Evolutionary conservation across 2,113 vertebrate species (phyloP).

Genomic region (Saiga tatarica): DNA sequence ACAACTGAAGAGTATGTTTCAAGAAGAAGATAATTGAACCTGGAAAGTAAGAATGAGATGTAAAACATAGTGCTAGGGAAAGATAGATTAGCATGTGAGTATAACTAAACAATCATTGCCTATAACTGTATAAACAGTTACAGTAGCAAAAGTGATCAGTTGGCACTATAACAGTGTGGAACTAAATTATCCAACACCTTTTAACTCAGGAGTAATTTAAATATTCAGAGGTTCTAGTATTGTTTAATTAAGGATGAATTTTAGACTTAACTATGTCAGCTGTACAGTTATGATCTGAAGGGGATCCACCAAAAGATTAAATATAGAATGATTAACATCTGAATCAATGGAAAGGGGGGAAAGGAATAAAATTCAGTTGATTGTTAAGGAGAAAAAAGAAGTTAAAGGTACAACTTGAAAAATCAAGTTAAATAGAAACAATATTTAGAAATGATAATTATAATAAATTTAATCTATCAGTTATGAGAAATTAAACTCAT

Average conservation of each 20-base stretch:
- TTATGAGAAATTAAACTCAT: conserved; percentile 5
- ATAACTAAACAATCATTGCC: background rate
- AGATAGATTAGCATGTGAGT: background rate
- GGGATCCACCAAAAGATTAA: conserved; percentile 6
- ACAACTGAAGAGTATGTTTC: conserved; percentile 19
- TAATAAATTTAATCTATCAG: background rate
- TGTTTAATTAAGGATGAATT: conserved; percentile 26
- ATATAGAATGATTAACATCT: background rate
- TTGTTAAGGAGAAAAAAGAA: conserved; percentile 1
- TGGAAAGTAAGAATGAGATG: background rate
- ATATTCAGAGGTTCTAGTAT: background rate
- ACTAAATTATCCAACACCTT: background rate
- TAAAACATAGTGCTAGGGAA: background rate
- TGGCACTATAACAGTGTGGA: background rate
- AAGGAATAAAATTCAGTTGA: background rate
- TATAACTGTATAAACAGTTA: background rate
- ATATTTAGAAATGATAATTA: background rate
- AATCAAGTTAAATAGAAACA: conserved; percentile 19
- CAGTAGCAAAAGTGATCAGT: background rate
- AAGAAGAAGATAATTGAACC: background rate
- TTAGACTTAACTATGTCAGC: conserved; percentile 19
- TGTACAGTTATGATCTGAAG: background rate
- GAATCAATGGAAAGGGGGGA: background rate
- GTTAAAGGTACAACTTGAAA: background rate
- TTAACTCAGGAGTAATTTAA: conserved; percentile 34